A percentile compares a stretch with the other conserved stretches of the same genome.
These are phyloP conservation scores for Ciconia stormi DNA, from an alignment of 2,113 vertebrate genomes.

Conservation along the genomic window DNA sequence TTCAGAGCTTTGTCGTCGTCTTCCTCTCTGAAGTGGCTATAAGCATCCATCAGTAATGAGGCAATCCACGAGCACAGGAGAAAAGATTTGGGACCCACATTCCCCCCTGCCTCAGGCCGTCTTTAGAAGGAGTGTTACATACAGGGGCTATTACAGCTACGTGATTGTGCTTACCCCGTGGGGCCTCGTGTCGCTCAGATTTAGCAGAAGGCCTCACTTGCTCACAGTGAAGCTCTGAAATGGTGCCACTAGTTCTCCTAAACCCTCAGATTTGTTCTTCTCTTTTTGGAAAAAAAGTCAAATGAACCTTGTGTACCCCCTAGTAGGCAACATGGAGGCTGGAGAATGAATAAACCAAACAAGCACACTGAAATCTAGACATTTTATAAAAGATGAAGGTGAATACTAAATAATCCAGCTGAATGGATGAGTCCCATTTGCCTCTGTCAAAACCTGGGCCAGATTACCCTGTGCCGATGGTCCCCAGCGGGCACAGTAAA, in stretches of 20 bases:
- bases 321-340: not conserved
- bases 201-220: not conserved
- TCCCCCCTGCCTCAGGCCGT: no score
- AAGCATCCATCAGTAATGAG: not conserved
- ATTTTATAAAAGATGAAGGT: not conserved
- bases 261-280: not conserved
- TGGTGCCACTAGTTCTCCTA: not conserved
- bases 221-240: not conserved
- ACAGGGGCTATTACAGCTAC: not conserved
- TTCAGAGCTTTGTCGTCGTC: not conserved
- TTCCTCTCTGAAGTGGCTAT: not conserved
- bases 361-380: not conserved
- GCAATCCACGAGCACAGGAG: not conserved
- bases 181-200: not conserved
- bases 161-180: rapidly evolving
- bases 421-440: not conserved
- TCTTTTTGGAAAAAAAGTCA: not conserved
- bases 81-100: not conserved
- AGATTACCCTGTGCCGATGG: not conserved
- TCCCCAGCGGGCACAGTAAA: not conserved
- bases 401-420: not conserved
- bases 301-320: no score
- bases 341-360: not conserved
- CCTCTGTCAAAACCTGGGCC: not conserved
- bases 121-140: not conserved